These are phyloP conservation scores for Rhynchotus rufescens DNA, from an alignment of 2,797 vertebrate species.

Conservation along the genomic window DNA sequence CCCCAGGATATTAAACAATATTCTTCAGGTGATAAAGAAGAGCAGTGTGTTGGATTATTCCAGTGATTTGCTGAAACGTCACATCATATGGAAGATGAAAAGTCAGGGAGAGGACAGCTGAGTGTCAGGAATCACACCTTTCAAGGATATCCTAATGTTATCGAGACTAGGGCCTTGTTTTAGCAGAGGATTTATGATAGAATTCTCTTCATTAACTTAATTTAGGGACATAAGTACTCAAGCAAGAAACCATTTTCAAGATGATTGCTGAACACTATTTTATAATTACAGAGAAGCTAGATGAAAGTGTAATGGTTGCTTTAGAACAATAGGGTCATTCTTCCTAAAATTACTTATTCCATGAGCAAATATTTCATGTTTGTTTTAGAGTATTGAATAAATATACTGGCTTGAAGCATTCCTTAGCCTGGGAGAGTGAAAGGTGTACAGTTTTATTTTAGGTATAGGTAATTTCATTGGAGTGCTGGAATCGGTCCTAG, in stretches of 20 bases:
- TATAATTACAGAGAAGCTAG: not conserved
- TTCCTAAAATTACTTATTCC: not conserved
- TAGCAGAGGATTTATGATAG: not conserved
- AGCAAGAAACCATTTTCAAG: not conserved
- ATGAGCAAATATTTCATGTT: not conserved
- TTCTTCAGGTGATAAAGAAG: not conserved
- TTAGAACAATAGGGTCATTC: not conserved
- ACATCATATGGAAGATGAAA: rapidly evolving
- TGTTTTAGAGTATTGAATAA: not conserved
- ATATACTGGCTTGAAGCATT: not conserved
- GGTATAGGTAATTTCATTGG: not conserved
- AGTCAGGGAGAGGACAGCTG: not conserved
- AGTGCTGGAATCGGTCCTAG: not conserved
- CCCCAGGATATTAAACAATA: not conserved
- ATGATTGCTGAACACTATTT: not conserved
- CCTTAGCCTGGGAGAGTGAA: not conserved
- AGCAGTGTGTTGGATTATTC: not conserved
- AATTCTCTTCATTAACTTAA: not conserved
- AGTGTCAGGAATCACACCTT: not conserved
- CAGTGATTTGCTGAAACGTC: not conserved
- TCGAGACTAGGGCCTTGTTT: not conserved
- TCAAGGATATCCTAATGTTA: not conserved
- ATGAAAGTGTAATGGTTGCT: not conserved
- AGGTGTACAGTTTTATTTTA: not conserved
- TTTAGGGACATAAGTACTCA: not conserved